Conservation (phyloP, 2,113 vertebrate genomes). For the Gobio gobio region DNA sequence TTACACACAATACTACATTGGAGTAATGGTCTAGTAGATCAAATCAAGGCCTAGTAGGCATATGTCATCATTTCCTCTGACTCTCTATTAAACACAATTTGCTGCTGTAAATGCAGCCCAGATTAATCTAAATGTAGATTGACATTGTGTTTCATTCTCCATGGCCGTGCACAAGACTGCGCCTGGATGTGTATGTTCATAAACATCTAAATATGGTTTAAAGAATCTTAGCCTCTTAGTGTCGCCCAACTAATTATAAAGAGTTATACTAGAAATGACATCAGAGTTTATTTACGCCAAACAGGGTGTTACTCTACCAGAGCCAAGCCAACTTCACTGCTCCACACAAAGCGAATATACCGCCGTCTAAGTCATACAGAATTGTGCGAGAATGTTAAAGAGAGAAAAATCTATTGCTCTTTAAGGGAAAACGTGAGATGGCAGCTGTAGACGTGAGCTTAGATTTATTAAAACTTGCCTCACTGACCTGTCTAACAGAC, state of each 20-base stretch:
- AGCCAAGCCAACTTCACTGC: not conserved
- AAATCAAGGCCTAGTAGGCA: not conserved
- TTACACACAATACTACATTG: not conserved
- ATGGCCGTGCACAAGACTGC: not conserved
- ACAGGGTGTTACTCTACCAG: conserved; percentile 28
- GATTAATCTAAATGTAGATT: not conserved
- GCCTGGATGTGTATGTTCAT: conserved; percentile 19
- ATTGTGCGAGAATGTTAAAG: not conserved
- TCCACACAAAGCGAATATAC: not conserved
- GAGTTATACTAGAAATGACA: conserved; percentile 46
- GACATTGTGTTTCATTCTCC: not conserved
- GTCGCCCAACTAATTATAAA: conserved; percentile 46
- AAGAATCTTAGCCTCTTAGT: conserved; percentile 23
- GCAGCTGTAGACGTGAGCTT: not conserved
- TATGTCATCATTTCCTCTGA: not conserved
- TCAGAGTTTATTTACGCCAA: conserved; percentile 21
- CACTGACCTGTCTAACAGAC: conserved; percentile 26
- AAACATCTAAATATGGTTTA: conserved; percentile 49
- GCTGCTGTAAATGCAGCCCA: not conserved
- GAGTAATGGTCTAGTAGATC: not conserved
- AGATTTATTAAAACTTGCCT: conserved; percentile 34
- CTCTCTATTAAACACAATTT: not conserved
- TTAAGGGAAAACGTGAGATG: not conserved
- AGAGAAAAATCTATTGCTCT: not conserved
- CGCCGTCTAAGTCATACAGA: not conserved